Percentiles rank a stretch among this genome's conserved stretches.
Evolutionary conservation across 1,140 invertebrate genomes (phyloP).

Genomic region (Drosophila pruinosa): DNA sequence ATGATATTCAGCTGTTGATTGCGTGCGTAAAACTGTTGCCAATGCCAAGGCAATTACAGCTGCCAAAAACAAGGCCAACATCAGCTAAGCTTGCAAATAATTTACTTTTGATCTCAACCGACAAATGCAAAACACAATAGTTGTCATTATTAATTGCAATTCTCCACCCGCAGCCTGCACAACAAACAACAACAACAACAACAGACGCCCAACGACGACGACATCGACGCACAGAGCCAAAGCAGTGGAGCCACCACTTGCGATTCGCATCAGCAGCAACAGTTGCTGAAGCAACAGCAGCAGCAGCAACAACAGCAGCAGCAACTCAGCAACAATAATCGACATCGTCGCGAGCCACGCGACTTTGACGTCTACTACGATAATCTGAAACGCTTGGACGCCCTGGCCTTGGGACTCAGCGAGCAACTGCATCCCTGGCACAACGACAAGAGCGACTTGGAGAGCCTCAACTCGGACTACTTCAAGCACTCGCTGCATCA

Average conservation of each 20-base stretch:
- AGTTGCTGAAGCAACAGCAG: slow-evolving; percentile 33
- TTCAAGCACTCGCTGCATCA: slow-evolving; percentile 84
- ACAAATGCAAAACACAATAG: slow-evolving; percentile 67
- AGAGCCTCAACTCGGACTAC: slow-evolving; percentile 87
- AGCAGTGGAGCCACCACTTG: slow-evolving; percentile 64
- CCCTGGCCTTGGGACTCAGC: slow-evolving; percentile 61
- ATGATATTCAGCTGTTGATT: neutral
- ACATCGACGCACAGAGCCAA: slow-evolving; percentile 55
- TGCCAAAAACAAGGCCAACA: neutral
- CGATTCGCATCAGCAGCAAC: slow-evolving; percentile 73
- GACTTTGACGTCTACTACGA: slow-evolving; percentile 81
- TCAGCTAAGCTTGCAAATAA: slow-evolving; percentile 23
- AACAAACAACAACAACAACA: slow-evolving; percentile 35
- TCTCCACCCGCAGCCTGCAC: slow-evolving; percentile 55
- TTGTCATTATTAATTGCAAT: slow-evolving; percentile 39
- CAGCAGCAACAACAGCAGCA: slow-evolving; percentile 35
- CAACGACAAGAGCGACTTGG: slow-evolving; percentile 85
- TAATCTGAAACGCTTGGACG: slow-evolving; percentile 82
- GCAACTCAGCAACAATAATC: slow-evolving; percentile 37
- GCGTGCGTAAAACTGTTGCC: neutral
- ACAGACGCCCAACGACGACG: slow-evolving; percentile 37
- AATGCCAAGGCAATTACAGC: slow-evolving; percentile 35
- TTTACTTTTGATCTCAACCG: slow-evolving; percentile 46
- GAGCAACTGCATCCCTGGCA: slow-evolving; percentile 81
- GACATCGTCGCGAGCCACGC: slow-evolving; percentile 40